Evolutionary conservation across 1,140 invertebrate species (phyloP).

Genomic region (Pogonomyrmex barbatus): DNA sequence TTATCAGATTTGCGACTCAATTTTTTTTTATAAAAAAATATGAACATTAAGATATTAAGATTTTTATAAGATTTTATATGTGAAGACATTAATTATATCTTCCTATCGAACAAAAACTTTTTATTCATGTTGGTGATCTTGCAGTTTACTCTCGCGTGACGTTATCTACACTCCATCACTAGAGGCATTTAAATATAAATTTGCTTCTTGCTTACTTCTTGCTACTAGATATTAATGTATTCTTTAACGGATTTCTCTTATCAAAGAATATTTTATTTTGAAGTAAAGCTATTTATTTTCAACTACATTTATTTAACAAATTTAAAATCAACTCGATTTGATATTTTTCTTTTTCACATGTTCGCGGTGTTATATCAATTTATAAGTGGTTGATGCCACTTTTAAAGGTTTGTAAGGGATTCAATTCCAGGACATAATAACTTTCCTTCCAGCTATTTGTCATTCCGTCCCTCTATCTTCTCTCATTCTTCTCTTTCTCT

Average conservation of each 20-base stretch:
- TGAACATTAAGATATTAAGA: neutral
- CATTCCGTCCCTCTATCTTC: neutral
- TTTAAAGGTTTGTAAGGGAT: neutral
- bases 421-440: conserved; percentile 18
- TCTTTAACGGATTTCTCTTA: neutral
- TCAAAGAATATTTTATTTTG: neutral
- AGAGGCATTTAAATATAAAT: neutral
- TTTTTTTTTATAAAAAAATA: neutral
- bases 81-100: neutral
- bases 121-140: neutral
- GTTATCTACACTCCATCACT: neutral
- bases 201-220: neutral
- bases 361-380: neutral
- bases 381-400: neutral
- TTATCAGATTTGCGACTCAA: neutral
- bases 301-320: conserved; percentile 5
- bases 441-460: neutral
- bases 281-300: neutral
- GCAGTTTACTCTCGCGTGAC: neutral
- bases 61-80: too few species aligned
- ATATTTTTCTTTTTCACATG: neutral
- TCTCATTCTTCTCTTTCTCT: neutral
- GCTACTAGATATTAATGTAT: neutral
- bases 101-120: neutral
- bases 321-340: neutral